These are phyloP conservation scores for Athalia cordata DNA, from an alignment of 2,888 invertebrate species.

Conservation along the genomic window DNA sequence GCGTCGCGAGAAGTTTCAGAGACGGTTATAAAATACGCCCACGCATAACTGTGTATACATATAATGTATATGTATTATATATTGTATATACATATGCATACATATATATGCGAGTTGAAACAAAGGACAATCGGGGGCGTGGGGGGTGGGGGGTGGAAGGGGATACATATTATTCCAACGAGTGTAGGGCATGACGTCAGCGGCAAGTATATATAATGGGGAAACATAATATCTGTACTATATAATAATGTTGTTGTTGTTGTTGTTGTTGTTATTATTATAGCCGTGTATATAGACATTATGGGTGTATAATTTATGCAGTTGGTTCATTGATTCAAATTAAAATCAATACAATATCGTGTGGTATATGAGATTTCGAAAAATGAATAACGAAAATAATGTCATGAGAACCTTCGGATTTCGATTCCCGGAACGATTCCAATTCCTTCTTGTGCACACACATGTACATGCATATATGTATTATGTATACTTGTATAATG, in stretches of 20 bases:
- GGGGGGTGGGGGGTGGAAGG: background rate
- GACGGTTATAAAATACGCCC: too few species aligned
- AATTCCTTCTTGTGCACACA: background rate
- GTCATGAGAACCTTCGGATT: background rate
- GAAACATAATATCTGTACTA: background rate
- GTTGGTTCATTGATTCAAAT: background rate
- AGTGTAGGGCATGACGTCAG: slow-evolving; percentile 4
- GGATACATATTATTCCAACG: background rate
- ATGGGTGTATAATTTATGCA: background rate
- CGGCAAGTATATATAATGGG: background rate
- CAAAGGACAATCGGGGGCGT: slow-evolving; percentile 19
- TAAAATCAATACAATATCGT: background rate
- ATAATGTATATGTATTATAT: too few species aligned
- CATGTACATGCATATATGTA: background rate
- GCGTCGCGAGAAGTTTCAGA: too few species aligned
- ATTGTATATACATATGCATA: background rate
- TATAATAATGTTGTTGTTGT: background rate
- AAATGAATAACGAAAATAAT: background rate
- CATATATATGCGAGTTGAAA: background rate
- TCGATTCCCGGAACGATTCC: slow-evolving; percentile 35
- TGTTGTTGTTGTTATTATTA: slow-evolving; percentile 1
- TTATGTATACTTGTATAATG: background rate
- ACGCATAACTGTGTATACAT: too few species aligned
- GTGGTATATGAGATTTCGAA: slow-evolving; percentile 19
- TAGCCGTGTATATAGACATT: too few species aligned